A percentile compares a stretch with the other conserved stretches of the same genome.
phyloP scores from a whole-genome alignment of 2,113 vertebrate species.

The Ornithorhynchus anatinus region DNA sequence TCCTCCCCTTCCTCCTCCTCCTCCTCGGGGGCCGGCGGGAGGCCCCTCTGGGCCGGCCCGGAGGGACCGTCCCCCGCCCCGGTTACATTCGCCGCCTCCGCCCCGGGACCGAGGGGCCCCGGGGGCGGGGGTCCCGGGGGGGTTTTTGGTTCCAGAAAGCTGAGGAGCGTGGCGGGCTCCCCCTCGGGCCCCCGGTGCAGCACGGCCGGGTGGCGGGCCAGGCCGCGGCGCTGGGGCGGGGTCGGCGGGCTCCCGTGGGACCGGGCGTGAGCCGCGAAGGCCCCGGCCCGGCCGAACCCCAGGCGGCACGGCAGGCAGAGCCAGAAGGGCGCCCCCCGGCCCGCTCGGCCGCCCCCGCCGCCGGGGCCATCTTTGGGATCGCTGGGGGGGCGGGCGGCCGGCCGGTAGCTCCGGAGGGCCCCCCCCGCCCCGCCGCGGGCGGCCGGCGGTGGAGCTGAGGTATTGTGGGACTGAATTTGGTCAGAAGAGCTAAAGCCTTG shows the following conservation, averaged over 20 bases:
- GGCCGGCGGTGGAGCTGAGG: constrained; percentile 67
- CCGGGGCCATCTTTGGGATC: constrained; percentile 69
- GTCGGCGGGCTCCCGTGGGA: constrained; percentile 55
- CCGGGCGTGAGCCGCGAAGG: constrained; percentile 47
- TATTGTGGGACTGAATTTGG: constrained; percentile 74
- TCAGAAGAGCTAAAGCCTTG: constrained; percentile 76
- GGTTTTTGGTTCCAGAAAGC: constrained; percentile 71
- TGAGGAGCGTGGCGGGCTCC: constrained; percentile 40
- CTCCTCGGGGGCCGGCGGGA: constrained; percentile 11
- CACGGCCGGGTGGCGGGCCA: constrained; percentile 49
- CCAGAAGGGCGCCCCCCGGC: constrained; percentile 46
- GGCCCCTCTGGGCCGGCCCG: constrained; percentile 5
- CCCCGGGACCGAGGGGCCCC: neutral
- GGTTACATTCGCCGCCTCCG: constrained; percentile 16
- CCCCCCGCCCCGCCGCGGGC: constrained; percentile 56
- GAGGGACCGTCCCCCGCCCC: neutral
- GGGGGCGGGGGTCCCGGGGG: constrained; percentile 13
- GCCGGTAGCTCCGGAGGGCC: constrained; percentile 66
- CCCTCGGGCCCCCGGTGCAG: constrained; percentile 46
- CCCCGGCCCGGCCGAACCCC: constrained; percentile 50
- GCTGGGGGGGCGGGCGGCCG: constrained; percentile 55
- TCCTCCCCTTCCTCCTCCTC: constrained; percentile 4
- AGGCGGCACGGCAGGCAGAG: constrained; percentile 66
- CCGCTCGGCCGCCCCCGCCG: constrained; percentile 13
- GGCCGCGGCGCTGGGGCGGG: constrained; percentile 35